phyloP scores from a whole-genome alignment of 2,113 vertebrate species.

The Typhlomys cinereus region DNA sequence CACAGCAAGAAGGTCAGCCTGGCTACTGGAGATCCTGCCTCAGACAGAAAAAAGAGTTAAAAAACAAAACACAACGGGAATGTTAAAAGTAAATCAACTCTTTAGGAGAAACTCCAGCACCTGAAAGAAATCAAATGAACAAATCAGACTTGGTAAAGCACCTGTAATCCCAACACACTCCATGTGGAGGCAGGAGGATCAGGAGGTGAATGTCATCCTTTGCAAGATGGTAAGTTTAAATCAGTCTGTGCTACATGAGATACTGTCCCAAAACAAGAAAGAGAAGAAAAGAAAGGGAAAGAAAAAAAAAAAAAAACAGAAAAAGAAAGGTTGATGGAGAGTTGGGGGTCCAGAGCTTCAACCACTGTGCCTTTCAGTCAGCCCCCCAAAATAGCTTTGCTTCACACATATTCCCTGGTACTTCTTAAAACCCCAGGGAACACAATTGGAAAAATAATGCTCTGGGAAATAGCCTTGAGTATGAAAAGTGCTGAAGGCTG shows the following conservation, averaged over 20 bases:
- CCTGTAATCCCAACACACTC: no score
- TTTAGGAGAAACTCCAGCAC: neutral
- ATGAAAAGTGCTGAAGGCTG: neutral
- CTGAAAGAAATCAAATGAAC: constrained; percentile 19
- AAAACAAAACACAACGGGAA: neutral
- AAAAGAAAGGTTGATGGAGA: neutral
- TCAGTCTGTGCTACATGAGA: no score
- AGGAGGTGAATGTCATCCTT: no score
- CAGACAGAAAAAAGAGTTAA: no score
- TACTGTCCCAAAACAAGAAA: no score
- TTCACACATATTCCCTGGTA: neutral
- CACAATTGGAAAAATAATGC: neutral
- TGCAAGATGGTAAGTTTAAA: no score
- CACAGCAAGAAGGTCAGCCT: neutral
- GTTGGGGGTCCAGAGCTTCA: neutral
- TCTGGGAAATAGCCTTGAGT: neutral
- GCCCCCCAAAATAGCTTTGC: no score
- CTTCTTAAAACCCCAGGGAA: neutral
- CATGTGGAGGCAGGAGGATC: no score
- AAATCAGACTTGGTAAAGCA: no score
- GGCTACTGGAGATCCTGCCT: no score
- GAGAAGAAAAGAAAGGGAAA: no score
- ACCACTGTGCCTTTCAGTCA: neutral
- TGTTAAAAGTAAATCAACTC: neutral
- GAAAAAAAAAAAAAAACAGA: no score